Conservation (phyloP, 2,113 vertebrate genomes). For the Nanger granti region DNA sequence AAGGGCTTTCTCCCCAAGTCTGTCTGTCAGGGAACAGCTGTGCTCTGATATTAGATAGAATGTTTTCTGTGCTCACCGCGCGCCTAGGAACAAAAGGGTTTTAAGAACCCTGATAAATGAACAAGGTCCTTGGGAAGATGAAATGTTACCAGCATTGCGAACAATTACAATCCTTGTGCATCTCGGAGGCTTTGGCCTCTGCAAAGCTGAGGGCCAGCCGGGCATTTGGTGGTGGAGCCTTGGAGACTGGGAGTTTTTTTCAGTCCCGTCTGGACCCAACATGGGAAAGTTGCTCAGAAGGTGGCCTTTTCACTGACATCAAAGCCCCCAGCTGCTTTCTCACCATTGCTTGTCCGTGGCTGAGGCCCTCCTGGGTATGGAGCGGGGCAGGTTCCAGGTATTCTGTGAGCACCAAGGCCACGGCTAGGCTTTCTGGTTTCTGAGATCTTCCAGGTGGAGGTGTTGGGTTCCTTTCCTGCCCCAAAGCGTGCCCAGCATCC, state of each 20-base stretch:
- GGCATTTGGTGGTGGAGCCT: constrained; percentile 39
- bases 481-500: not conserved
- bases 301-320: not conserved
- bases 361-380: not conserved
- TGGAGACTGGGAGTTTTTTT: constrained; percentile 25
- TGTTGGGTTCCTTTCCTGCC: not conserved
- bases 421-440: not conserved
- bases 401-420: not conserved
- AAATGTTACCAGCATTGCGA: constrained; percentile 60
- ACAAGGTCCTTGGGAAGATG: constrained; percentile 71
- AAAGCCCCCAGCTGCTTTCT: not conserved
- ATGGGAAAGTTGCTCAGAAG: constrained; percentile 56
- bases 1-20: constrained; percentile 36
- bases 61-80: constrained; percentile 58
- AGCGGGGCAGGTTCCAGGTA: not conserved
- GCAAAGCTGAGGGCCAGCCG: not conserved
- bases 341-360: not conserved
- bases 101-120: constrained; percentile 73
- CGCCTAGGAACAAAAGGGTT: constrained; percentile 67
- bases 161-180: constrained; percentile 70
- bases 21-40: constrained; percentile 58
- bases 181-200: constrained; percentile 48
- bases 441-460: not conserved
- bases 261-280: not conserved
- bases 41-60: constrained; percentile 67